Evolutionary conservation across 2,797 vertebrate species (phyloP).

Genomic region (Sebastes umbrosus): DNA sequence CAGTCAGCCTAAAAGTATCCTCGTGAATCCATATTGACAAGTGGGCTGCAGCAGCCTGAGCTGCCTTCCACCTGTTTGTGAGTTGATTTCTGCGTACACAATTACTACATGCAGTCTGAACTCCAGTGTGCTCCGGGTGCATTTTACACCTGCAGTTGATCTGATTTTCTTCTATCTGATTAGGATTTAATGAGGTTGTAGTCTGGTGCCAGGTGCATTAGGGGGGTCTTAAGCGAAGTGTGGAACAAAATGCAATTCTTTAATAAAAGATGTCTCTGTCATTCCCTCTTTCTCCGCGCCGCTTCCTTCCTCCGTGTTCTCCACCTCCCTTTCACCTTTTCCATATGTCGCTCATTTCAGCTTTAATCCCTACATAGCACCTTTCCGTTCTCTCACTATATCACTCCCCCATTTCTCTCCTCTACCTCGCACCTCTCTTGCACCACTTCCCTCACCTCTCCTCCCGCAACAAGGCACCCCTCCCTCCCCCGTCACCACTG

Average conservation of each 20-base stretch:
- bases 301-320: neutral
- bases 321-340: conserved; percentile 26
- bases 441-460: conserved; percentile 55
- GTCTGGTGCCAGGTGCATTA: conserved; percentile 6
- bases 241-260: conserved; percentile 2
- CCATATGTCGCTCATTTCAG: conserved; percentile 60
- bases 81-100: conserved; percentile 43
- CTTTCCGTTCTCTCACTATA: conserved; percentile 41
- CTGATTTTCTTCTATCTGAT: conserved; percentile 30
- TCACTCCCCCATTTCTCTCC: conserved; percentile 48
- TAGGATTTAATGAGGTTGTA: conserved; percentile 20
- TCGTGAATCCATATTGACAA: conserved; percentile 64
- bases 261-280: neutral
- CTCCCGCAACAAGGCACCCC: conserved; percentile 20
- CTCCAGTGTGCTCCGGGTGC: neutral
- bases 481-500: neutral
- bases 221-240: neutral
- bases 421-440: conserved; percentile 52
- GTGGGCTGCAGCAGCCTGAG: conserved; percentile 21
- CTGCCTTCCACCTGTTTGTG: conserved; percentile 48
- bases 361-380: conserved; percentile 58
- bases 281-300: neutral
- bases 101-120: conserved; percentile 35
- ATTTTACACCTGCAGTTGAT: conserved; percentile 51
- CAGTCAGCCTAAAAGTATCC: conserved; percentile 53